A percentile compares a stretch with the other conserved stretches of the same genome.
These are phyloP conservation scores for Amiota communis DNA, from an alignment of 2,888 invertebrate species.

Conservation along the genomic window DNA sequence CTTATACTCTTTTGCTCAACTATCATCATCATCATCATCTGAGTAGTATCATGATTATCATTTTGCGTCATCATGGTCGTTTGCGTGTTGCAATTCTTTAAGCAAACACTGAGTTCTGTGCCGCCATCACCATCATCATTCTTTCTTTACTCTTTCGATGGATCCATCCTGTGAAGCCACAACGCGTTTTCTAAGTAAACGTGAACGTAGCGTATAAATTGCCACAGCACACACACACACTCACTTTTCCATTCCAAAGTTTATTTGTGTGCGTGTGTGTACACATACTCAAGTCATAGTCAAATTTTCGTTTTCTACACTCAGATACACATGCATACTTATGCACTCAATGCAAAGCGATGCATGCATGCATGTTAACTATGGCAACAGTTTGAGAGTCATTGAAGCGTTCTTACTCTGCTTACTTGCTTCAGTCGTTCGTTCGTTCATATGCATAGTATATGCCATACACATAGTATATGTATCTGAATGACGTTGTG, in stretches of 20 bases:
- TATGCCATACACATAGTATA: not conserved
- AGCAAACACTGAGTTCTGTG: conserved; percentile 51
- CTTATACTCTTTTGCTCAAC: conserved; percentile 34
- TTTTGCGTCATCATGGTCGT: conserved; percentile 41
- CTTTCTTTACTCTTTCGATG: conserved; percentile 2
- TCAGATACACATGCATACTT: conserved; percentile 2
- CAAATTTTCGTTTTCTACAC: conserved; percentile 20
- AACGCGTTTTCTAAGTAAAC: conserved; percentile 52
- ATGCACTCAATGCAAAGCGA: not conserved
- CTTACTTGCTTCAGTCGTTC: not conserved
- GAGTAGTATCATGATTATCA: conserved; percentile 18
- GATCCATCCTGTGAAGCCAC: conserved; percentile 32
- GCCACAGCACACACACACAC: conserved; percentile 43
- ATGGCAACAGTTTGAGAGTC: conserved; percentile 63
- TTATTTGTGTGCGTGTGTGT: conserved; percentile 14
- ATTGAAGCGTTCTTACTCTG: conserved; percentile 48
- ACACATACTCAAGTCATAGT: conserved; percentile 16
- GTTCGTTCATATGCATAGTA: not conserved
- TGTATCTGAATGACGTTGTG: not conserved
- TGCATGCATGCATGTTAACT: conserved; percentile 61
- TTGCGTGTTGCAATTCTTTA: conserved; percentile 58
- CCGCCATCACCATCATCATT: not conserved
- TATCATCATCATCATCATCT: conserved; percentile 17
- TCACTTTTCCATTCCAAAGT: not conserved
- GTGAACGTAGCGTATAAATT: conserved; percentile 53